Base-by-base conservation (phyloP, 2,888 invertebrate genomes). In the Orchestes rusci region DNA sequence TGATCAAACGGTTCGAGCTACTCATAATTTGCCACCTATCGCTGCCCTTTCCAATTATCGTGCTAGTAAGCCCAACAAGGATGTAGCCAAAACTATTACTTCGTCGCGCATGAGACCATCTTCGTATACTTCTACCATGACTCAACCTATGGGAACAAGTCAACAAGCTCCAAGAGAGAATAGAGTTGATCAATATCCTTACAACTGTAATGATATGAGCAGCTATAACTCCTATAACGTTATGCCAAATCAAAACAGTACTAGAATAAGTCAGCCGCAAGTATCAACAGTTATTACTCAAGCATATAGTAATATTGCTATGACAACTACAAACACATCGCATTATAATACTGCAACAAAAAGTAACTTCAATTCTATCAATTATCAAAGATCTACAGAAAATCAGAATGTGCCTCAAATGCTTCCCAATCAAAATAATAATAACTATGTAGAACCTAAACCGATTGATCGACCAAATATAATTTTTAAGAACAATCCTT, bases 11-110 rank as follows among this genome's bases (percentile, higher is more conserved):
- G 8, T 60, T 36, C 57, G 60, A 45, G 67, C 65, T 16, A 69
- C 70, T 34, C 74, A 74, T 59, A 73, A 73, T 55, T 59, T 74
- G 39, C 73, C 74, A 16, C 72, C 73, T 2, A 73, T 73, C 30
- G 73, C 71, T n/a, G 66, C 71, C 1, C 59, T 73, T 15, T 71
- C 73, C 18, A 64, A 60, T 54, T 73, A 72, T 53, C 71, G 72
- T 63, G 66, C 70, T 53, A 70, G 63, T 57, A 63, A 71, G 53
- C 62, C 52, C 48, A 58, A 56, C 27, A 54, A 65, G 30, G 67
- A 69, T 42, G 54, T 60, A 15, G 40, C 48, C 12, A 53, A 60
- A 48, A 48, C 53, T n/a, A 10, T 10, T 5, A 23, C 23, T 5
- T 7, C 10, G 10, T 38, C 40, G 13, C 13, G 35, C 16, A 27